Conservation (phyloP, 2,113 vertebrate genomes). For the Eurypyga helias region DNA sequence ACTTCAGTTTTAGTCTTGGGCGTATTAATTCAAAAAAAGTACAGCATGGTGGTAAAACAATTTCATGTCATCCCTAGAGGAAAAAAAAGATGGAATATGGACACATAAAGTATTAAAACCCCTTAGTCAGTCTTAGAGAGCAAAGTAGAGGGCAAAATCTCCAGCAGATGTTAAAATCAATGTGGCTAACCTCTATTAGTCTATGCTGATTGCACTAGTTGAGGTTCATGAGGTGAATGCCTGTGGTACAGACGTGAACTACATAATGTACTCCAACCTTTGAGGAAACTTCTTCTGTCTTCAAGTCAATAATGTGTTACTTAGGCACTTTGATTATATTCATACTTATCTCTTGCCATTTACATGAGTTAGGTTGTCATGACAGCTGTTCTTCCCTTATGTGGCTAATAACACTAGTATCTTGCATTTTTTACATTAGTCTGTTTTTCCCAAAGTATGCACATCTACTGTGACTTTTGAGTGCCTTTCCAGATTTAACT, state of each 20-base stretch:
- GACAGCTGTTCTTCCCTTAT: neutral
- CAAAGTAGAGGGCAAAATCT: neutral
- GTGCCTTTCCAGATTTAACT: slow-evolving; percentile 42
- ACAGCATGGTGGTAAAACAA: neutral
- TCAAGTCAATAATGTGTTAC: neutral
- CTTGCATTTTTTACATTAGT: neutral
- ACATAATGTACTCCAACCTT: neutral
- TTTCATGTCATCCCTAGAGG: neutral
- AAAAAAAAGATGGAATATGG: neutral
- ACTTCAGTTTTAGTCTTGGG: neutral
- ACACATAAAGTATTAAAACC: neutral
- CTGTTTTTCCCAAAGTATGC: neutral
- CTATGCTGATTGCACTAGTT: neutral
- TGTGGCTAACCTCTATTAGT: neutral
- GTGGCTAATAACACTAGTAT: slow-evolving; percentile 11
- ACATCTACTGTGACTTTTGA: neutral
- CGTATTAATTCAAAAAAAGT: neutral
- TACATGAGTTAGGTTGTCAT: slow-evolving; percentile 2
- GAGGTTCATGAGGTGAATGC: neutral
- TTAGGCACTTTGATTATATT: neutral
- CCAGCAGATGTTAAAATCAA: neutral
- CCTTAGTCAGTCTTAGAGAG: neutral
- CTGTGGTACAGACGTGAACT: neutral
- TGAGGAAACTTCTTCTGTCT: neutral
- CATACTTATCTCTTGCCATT: slow-evolving; percentile 32